Evolutionary conservation across 1,140 invertebrate genomes (phyloP).

Genomic region (Tetramorium alpestre): DNA sequence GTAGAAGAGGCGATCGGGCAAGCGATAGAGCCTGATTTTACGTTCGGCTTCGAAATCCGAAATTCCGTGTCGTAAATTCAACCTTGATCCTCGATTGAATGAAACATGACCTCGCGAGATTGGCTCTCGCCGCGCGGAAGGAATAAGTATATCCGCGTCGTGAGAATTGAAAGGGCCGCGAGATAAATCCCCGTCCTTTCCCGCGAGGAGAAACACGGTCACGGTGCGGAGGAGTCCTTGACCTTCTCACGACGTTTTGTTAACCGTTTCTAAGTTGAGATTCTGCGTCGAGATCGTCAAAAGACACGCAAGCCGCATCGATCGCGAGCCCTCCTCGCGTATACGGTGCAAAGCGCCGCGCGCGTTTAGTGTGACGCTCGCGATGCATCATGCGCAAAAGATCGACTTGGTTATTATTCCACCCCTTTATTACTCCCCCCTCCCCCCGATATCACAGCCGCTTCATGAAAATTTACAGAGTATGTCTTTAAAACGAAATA

Average conservation of each 20-base stretch:
- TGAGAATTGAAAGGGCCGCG: neutral
- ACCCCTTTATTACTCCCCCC: neutral
- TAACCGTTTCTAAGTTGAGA: constrained; percentile 30
- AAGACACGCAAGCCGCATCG: constrained; percentile 40
- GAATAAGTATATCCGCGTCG: neutral
- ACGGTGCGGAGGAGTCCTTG: constrained; percentile 5
- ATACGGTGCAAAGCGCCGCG: neutral
- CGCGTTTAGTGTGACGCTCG: neutral
- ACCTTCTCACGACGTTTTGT: constrained; percentile 31
- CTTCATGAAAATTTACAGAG: neutral
- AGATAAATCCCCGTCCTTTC: constrained; percentile 25
- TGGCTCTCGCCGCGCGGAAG: neutral
- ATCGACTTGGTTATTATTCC: constrained; percentile 13
- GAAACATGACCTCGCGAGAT: neutral
- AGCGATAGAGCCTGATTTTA: neutral
- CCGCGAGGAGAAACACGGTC: neutral
- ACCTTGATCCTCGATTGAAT: neutral
- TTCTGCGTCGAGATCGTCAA: constrained; percentile 48
- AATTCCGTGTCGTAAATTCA: neutral
- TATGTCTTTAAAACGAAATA: neutral
- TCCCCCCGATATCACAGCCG: neutral
- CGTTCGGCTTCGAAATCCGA: neutral
- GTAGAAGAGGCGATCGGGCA: neutral
- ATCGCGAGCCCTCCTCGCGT: neutral
- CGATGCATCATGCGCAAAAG: neutral